Evolutionary conservation across 30 jellyfish, hydroid and myxozoan species (phyloP), one percentile per base, ranked within the genome.

Genomic region (Haliclystus octoradiatus): DNA sequence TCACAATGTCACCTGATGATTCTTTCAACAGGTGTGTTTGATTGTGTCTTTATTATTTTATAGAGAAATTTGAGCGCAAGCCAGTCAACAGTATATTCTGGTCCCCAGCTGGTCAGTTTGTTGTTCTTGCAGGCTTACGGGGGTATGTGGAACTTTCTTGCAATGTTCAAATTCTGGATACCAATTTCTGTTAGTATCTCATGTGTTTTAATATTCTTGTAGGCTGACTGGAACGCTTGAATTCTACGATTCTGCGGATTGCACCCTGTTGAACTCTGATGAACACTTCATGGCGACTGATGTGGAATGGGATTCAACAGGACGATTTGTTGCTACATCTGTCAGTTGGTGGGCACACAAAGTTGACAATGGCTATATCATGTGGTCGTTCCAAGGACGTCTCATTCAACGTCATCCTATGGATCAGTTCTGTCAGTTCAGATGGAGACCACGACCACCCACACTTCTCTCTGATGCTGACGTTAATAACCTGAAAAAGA

Each of bases 321-420:
- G 99, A 24, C 92, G 99, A 49, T 91, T 78, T 40, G 79, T 91
- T 0, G 78, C 94, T 53, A 91, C 95, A 1, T 93, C 94, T 49
- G 95, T 83, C 57, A 81, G 95, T 34, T 89, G 98, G 98, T 89
- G 98, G 98, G 93, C 95, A 15, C 98, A 89, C 64, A 89, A 89
- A 76, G 95, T 82, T 0, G 99, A 91, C 80, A 82, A 78, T 35
- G 95, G 95, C 15, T 91, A 63, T 75, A 71, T 76, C 63, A 77
- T 91, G 1, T 91, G 99, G 99, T 77, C 99, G 7, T 82, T 91
- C 69, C 95, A 82, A 82, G 99, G 99, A 23, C 77, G 85, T 35
- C 40, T 91, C 57, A 60, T 91, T 29, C 99, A 83, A 28, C 49
- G 94, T 2, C 95, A 83, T 35, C 65, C 94, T 2, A 50, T 83